A percentile compares a stretch with the other conserved stretches of the same genome.
Evolutionary conservation across 1,140 invertebrate species (phyloP).

Genomic region (Mizuhopecten yessoensis): DNA sequence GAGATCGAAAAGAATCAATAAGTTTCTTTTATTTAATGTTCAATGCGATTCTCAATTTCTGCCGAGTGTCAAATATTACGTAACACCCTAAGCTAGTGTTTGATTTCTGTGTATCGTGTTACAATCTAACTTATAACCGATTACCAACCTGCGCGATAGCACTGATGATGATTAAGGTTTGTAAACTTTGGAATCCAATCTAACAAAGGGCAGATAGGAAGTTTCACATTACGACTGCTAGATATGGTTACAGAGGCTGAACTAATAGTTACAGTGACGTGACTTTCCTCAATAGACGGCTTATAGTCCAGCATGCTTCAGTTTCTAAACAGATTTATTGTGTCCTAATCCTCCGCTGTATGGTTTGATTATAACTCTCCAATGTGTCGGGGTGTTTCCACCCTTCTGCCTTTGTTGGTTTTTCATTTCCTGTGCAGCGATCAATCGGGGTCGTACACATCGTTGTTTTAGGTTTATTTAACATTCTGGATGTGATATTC

Average conservation of each 20-base stretch:
- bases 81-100: background rate
- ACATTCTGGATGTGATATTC: too few relatives aligned
- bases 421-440: constrained; percentile 9
- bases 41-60: background rate
- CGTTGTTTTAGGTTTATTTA: too few relatives aligned
- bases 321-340: background rate
- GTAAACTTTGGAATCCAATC: background rate
- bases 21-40: background rate
- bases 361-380: background rate
- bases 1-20: background rate
- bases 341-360: background rate
- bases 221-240: background rate
- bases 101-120: background rate
- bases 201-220: background rate
- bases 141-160: background rate
- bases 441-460: background rate
- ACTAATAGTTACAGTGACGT: background rate
- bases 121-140: background rate
- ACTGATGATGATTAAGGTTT: background rate
- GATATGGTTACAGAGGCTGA: background rate
- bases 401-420: background rate
- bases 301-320: too few relatives aligned
- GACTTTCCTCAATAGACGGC: background rate
- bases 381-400: background rate
- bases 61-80: background rate